Evolutionary conservation across 2,797 vertebrate genomes (phyloP).

Genomic region (Petrocephalus sullivani): DNA sequence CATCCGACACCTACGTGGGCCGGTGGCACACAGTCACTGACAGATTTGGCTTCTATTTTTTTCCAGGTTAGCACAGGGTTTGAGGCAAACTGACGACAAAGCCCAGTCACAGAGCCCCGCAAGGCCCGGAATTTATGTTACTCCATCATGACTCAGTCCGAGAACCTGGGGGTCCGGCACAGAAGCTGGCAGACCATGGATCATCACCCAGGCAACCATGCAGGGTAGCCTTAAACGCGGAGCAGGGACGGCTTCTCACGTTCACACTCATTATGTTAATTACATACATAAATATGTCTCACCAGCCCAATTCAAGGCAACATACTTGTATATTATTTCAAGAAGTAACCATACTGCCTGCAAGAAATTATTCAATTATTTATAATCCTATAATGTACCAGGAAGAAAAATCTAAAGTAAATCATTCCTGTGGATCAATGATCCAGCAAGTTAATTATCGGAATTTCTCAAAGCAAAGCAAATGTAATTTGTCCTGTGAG

Average conservation of each 20-base stretch:
- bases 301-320: not conserved
- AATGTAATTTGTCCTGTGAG: not conserved
- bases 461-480: not conserved
- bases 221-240: not conserved
- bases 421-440: conserved; percentile 1
- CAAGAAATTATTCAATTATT: conserved; percentile 17
- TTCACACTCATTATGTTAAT: not conserved
- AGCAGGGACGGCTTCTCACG: not conserved
- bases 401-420: not conserved
- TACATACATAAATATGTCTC: not conserved
- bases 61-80: not conserved
- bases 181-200: not conserved
- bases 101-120: not conserved
- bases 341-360: not conserved
- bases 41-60: not conserved
- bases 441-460: conserved; percentile 13
- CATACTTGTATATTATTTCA: not conserved
- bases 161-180: not conserved
- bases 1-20: not conserved
- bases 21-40: not conserved
- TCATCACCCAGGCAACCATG: not conserved
- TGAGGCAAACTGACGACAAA: not conserved
- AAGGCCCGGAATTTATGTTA: not conserved
- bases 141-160: not conserved
- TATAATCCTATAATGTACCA: not conserved